Evolutionary conservation across 2,113 vertebrate species (phyloP).

Genomic region (Corydoras sp.): DNA sequence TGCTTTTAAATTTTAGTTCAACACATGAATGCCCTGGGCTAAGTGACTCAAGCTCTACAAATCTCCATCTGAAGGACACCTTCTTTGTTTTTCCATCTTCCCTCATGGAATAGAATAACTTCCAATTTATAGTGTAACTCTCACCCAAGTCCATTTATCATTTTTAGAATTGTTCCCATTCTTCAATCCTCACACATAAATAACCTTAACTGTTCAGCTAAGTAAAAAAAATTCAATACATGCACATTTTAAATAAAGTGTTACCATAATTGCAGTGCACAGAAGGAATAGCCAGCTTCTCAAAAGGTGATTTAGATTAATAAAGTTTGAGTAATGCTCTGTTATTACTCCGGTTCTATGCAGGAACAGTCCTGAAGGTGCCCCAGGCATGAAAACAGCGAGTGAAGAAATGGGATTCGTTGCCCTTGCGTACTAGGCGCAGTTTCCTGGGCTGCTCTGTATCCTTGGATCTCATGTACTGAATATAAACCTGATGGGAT

Average conservation of each 20-base stretch:
- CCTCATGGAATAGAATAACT: slow-evolving; percentile 30
- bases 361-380: slow-evolving; percentile 73
- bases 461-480: slow-evolving; percentile 91
- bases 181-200: slow-evolving; percentile 26
- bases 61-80: no score
- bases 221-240: slow-evolving; percentile 17
- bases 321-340: slow-evolving; percentile 15
- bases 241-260: slow-evolving; percentile 22
- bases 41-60: slow-evolving; percentile 17
- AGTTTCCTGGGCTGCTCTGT: slow-evolving; percentile 75
- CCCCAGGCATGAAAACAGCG: slow-evolving; percentile 98
- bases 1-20: slow-evolving; percentile 1
- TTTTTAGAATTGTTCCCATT: slow-evolving; percentile 9
- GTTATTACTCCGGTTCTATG: slow-evolving; percentile 53
- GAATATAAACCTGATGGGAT: slow-evolving; percentile 87
- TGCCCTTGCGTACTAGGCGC: slow-evolving; percentile 91
- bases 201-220: slow-evolving; percentile 26
- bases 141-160: slow-evolving; percentile 5
- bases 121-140: slow-evolving; percentile 3
- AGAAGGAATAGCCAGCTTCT: slow-evolving; percentile 14
- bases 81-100: slow-evolving; percentile 8
- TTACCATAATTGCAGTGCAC: slow-evolving; percentile 36
- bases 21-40: not conserved
- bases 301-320: slow-evolving; percentile 10
- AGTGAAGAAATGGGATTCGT: slow-evolving; percentile 86